Evolutionary conservation across 1,140 invertebrate genomes (phyloP), one percentile per base, ranked within the genome.

Genomic region (Drosophila sp.): DNA sequence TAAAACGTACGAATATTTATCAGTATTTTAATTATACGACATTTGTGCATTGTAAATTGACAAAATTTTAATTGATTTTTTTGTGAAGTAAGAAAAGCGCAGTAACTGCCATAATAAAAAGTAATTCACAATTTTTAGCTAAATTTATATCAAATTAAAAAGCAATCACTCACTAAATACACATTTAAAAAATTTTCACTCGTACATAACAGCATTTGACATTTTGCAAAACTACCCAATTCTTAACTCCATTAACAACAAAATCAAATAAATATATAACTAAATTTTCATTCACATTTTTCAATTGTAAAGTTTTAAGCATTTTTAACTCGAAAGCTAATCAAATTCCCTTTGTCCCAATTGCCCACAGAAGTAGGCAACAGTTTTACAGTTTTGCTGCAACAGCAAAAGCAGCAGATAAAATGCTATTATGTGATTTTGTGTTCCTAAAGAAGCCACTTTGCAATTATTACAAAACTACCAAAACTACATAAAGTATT

Each of bases 401-500:
- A 16, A 61, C 7, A 21, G 59, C 16, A 51, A 41, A 16, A 25
- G 16, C 0, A 54, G 21, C 40, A 36, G 8, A 64, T 69, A 56
- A 69, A 57, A 62, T 16, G 29, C 46, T 61, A 66, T 70, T 65
- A 59, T 67, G 72, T 71, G 57, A 76, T 82, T 87, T 86, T 86
- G 59, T 74, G 78, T 86, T 86, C 82, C 82, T 86, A 86, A 81
- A 56, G 40, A 58, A 65, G 71, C 59, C 70, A 87, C 57, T 84
- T 76, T 80, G 72, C 78, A 87, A 76, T 81, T 72, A 75, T 78
- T 72, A 75, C 34, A 16, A 46, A 36, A 65, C 32, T 64, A 54
- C 14, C 14, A 65, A 38, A 61, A 77, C 11, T 62, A 50, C 34
- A 62, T 66, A 63, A 45, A 78, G 29, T 58, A 73, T 16, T 59